Conservation (phyloP, 2,888 invertebrate species). For the Busseola fusca region DNA sequence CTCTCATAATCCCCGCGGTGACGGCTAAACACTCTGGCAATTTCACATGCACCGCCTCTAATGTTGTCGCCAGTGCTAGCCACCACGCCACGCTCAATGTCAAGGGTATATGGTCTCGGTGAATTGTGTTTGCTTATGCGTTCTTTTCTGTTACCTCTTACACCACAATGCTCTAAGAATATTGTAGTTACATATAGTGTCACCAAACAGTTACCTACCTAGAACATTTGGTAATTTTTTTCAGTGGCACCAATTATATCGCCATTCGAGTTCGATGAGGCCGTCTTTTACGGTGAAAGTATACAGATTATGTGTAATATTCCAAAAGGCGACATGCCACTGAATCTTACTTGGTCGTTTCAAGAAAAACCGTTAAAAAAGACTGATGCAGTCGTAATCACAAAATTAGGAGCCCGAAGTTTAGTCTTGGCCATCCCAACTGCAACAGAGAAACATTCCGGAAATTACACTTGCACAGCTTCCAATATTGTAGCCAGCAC, state of each 20-base stretch:
- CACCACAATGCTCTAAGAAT: slow-evolving; percentile 48
- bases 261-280: slow-evolving; percentile 89
- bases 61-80: slow-evolving; percentile 90
- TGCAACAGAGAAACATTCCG: slow-evolving; percentile 91
- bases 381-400: slow-evolving; percentile 83
- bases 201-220: slow-evolving; percentile 30
- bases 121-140: slow-evolving; percentile 76
- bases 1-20: slow-evolving; percentile 91
- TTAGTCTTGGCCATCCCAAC: slow-evolving; percentile 91
- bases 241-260: slow-evolving; percentile 90
- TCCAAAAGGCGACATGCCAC: slow-evolving; percentile 92
- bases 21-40: slow-evolving; percentile 91
- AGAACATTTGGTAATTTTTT: slow-evolving; percentile 67
- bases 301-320: slow-evolving; percentile 89
- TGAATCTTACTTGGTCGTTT: slow-evolving; percentile 92
- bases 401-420: slow-evolving; percentile 90
- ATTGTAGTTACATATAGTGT: slow-evolving; percentile 29
- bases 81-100: slow-evolving; percentile 90
- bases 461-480: slow-evolving; percentile 93
- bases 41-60: slow-evolving; percentile 91
- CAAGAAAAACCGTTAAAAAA: slow-evolving; percentile 87
- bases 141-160: slow-evolving; percentile 67
- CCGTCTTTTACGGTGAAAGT: slow-evolving; percentile 89
- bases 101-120: slow-evolving; percentile 87
- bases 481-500: slow-evolving; percentile 91